Evolutionary conservation across 2,113 vertebrate genomes (phyloP).

Genomic region (Ailuropoda melanoleuca): DNA sequence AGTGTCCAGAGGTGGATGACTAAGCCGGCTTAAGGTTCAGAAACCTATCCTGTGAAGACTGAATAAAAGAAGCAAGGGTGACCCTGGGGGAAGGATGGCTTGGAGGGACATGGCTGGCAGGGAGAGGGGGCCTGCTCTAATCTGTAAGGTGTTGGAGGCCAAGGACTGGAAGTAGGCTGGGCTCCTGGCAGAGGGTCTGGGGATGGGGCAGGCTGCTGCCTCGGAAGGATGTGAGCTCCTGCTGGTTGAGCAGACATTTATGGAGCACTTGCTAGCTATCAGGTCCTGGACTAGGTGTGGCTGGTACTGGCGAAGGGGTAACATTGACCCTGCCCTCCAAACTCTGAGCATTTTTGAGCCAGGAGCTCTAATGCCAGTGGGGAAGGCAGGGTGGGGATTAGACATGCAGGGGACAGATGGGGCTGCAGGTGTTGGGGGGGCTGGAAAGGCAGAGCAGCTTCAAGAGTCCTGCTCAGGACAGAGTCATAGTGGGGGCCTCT

Average conservation of each 20-base stretch:
- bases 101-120: neutral
- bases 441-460: neutral
- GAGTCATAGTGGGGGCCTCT: neutral
- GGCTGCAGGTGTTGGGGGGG: neutral
- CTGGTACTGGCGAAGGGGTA: fast-evolving
- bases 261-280: neutral
- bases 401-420: neutral
- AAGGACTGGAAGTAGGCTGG: neutral
- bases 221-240: fast-evolving
- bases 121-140: neutral
- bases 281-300: fast-evolving
- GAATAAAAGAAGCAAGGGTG: neutral
- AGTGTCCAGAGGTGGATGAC: neutral
- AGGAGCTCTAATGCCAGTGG: neutral
- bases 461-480: fast-evolving
- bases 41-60: neutral
- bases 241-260: neutral
- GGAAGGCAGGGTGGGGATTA: neutral
- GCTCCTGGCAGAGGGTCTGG: fast-evolving
- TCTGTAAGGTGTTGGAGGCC: neutral
- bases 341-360: neutral
- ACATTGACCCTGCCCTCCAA: neutral
- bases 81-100: neutral
- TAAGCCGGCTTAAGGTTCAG: neutral
- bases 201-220: neutral